Conservation (phyloP, 92 coral and sea anemone species). For the Paragorgia papillata region DNA sequence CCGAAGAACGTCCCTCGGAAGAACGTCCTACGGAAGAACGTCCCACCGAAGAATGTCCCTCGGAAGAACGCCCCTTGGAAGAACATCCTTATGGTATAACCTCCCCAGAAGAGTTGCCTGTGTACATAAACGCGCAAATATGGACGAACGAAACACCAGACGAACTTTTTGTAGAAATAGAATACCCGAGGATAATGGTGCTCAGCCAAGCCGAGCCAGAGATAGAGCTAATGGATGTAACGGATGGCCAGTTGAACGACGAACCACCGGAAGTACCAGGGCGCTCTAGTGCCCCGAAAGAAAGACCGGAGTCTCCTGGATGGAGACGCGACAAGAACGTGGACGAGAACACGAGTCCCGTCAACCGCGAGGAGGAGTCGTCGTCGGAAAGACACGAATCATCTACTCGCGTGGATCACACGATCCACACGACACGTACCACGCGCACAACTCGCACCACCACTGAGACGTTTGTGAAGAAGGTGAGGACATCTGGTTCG, state of each 20-base stretch:
- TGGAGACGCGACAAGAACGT: background rate
- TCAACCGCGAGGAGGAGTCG: conserved; percentile 17
- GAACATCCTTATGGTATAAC: conserved; percentile 6
- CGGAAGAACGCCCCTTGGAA: conserved; percentile 11
- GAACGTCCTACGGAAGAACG: background rate
- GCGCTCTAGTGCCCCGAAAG: conserved; percentile 32
- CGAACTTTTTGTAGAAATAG: conserved; percentile 2
- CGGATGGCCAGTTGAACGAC: background rate
- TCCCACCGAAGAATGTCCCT: conserved; percentile 8
- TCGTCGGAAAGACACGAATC: conserved; percentile 28
- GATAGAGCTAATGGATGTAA: background rate
- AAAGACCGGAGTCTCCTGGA: background rate
- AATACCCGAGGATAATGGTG: background rate
- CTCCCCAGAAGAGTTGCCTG: conserved; percentile 3
- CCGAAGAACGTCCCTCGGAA: conserved; percentile 18
- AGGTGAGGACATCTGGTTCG: conserved; percentile 7
- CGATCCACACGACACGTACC: conserved; percentile 37
- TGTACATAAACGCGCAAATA: background rate
- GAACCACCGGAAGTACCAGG: background rate
- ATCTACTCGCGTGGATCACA: conserved; percentile 17
- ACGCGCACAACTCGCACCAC: conserved; percentile 24
- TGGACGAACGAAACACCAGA: background rate
- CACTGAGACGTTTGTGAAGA: conserved; percentile 35
- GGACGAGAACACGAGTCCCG: background rate
- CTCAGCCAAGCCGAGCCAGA: background rate